Conservation (phyloP, 2,888 invertebrate species). For the Pyrocoelia pectoralis region DNA sequence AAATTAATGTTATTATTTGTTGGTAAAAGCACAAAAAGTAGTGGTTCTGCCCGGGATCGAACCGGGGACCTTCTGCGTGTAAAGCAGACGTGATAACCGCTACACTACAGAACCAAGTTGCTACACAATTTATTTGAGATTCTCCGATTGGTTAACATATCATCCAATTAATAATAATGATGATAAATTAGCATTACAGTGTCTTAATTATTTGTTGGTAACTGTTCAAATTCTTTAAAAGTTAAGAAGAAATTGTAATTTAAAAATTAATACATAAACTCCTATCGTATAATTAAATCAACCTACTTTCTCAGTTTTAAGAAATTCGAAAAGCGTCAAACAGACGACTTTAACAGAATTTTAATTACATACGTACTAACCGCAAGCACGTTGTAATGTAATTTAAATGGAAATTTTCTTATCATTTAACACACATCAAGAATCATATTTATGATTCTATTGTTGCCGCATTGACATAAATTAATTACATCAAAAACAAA, state of each 20-base stretch:
- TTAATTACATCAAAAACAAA: not conserved
- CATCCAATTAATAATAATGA: too few species aligned
- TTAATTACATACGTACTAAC: not conserved
- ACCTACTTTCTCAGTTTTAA: not conserved
- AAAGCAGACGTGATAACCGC: constrained; percentile 61
- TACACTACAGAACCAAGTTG: constrained; percentile 56
- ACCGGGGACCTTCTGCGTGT: constrained; percentile 62
- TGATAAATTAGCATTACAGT: too few species aligned
- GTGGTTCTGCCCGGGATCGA: constrained; percentile 61
- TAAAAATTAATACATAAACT: too few species aligned
- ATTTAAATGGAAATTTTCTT: constrained; percentile 16
- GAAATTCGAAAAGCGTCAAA: not conserved
- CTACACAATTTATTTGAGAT: too few species aligned
- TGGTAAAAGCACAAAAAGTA: constrained; percentile 26
- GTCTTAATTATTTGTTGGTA: too few species aligned
- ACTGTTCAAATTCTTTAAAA: too few species aligned
- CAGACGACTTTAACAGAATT: not conserved
- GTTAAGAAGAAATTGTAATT: too few species aligned
- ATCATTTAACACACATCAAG: constrained; percentile 17
- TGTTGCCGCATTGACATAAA: not conserved
- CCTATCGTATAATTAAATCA: not conserved
- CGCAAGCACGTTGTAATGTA: not conserved
- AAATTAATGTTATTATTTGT: too few species aligned
- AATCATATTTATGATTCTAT: too few species aligned
- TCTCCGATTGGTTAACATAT: too few species aligned